These are phyloP conservation scores for Drosophila sechellia DNA, from an alignment of 1,140 invertebrate species.

Conservation along the genomic window DNA sequence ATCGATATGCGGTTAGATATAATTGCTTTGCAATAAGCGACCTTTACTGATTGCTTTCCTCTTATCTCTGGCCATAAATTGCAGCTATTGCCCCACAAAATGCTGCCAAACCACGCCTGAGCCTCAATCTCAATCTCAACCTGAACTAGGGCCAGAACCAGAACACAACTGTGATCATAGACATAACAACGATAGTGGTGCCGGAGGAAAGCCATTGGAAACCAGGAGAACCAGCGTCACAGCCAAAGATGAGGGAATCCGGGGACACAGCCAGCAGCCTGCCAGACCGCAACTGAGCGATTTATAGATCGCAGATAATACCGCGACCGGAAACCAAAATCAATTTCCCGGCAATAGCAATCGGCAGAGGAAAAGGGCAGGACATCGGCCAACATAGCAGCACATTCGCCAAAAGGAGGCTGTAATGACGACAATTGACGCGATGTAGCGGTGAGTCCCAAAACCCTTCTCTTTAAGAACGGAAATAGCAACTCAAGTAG, in stretches of 20 bases:
- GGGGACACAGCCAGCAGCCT: slow-evolving; percentile 39
- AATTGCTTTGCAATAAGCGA: slow-evolving; percentile 24
- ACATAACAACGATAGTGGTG: slow-evolving; percentile 51
- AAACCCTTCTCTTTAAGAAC: background rate
- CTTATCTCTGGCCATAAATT: slow-evolving; percentile 21
- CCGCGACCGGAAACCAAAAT: slow-evolving; percentile 50
- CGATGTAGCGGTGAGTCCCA: slow-evolving; percentile 82
- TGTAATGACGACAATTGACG: slow-evolving; percentile 83
- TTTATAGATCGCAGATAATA: slow-evolving; percentile 59
- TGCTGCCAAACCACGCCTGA: slow-evolving; percentile 77
- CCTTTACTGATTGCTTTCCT: slow-evolving; percentile 11
- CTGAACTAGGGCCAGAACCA: slow-evolving; percentile 25
- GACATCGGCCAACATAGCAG: slow-evolving; percentile 5
- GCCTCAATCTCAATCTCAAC: slow-evolving; percentile 51
- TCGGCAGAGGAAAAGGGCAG: slow-evolving; percentile 14
- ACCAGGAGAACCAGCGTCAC: background rate
- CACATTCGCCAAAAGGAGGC: slow-evolving; percentile 51
- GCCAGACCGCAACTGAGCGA: slow-evolving; percentile 61
- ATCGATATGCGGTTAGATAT: slow-evolving; percentile 25
- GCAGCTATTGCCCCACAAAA: slow-evolving; percentile 67
- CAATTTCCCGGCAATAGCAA: slow-evolving; percentile 53
- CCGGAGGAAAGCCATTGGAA: slow-evolving; percentile 8
- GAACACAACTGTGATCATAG: slow-evolving; percentile 79
- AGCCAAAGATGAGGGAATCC: too few relatives aligned
- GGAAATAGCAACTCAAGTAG: too few relatives aligned